Conservation (phyloP, 2,797 vertebrate species). For the Sebastes cheni region DNA sequence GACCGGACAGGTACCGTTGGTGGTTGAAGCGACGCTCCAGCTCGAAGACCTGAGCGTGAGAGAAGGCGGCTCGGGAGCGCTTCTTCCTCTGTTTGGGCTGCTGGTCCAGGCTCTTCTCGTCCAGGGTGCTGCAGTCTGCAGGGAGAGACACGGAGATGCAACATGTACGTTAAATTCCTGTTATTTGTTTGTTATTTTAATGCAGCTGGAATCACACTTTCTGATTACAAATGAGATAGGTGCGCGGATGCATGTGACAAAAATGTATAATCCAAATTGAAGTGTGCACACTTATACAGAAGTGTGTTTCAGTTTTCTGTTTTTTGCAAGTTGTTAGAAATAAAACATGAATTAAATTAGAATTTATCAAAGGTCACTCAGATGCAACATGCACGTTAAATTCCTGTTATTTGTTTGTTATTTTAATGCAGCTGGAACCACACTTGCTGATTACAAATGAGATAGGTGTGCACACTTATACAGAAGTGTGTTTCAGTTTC, state of each 20-base stretch:
- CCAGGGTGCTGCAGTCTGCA: slow-evolving; percentile 78
- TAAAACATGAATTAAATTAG: not conserved
- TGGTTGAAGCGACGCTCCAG: slow-evolving; percentile 98
- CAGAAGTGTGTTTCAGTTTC: not conserved
- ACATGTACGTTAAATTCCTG: slow-evolving; percentile 10
- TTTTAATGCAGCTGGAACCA: not conserved
- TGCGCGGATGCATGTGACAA: not conserved
- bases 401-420: not conserved
- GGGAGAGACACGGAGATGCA: slow-evolving; percentile 8
- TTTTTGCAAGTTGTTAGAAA: not conserved
- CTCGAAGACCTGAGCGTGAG: slow-evolving; percentile 98
- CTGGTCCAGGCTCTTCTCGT: slow-evolving; percentile 80
- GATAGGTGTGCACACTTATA: not conserved
- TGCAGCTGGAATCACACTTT: not conserved
- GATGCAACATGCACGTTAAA: slow-evolving; percentile 1
- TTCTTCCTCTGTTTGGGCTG: slow-evolving; percentile 95
- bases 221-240: not conserved
- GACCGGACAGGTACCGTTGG: slow-evolving; percentile 97
- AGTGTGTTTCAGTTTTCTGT: not conserved
- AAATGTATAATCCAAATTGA: not conserved
- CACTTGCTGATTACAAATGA: not conserved
- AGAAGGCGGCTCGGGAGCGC: slow-evolving; percentile 96
- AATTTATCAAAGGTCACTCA: not conserved
- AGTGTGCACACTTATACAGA: not conserved
- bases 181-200: not conserved